Percentiles rank a stretch among this genome's conserved stretches.
Evolutionary conservation across 2,797 vertebrate species (phyloP).

Genomic region (Thamnophis elegans): DNA sequence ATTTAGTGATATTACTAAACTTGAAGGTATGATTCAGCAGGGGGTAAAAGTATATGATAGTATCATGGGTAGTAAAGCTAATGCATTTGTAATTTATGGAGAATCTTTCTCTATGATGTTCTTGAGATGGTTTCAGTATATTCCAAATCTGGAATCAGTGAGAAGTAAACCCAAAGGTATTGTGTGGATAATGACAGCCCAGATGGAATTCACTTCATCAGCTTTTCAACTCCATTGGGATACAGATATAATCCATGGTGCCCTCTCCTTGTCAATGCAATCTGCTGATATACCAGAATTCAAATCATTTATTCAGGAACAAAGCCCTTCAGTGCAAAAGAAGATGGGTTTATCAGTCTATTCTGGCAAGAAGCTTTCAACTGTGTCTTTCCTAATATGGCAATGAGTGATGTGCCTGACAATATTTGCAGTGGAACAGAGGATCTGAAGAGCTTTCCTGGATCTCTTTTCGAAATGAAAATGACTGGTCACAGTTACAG

Average conservation of each 20-base stretch:
- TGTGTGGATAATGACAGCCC: constrained; percentile 11
- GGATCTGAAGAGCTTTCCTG: not conserved
- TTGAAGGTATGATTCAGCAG: not conserved
- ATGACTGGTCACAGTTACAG: constrained; percentile 6
- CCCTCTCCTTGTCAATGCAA: not conserved
- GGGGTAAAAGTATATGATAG: not conserved
- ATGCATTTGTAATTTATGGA: not conserved
- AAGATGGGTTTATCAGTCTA: not conserved
- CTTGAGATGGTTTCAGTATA: not conserved
- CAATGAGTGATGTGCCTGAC: not conserved
- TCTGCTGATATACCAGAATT: not conserved
- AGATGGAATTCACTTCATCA: not conserved
- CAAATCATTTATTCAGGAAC: not conserved
- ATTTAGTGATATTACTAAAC: not conserved
- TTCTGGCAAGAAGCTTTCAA: not conserved
- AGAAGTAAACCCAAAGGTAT: not conserved
- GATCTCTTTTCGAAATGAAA: not conserved
- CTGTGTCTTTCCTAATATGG: not conserved
- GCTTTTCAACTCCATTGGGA: not conserved
- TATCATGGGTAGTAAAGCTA: not conserved
- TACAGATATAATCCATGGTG: not conserved
- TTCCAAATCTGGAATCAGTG: not conserved
- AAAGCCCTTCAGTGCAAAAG: not conserved
- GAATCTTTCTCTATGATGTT: not conserved
- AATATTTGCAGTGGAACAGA: not conserved